A percentile compares a stretch with the other conserved stretches of the same genome.
Evolutionary conservation across 2,888 invertebrate species (phyloP).

Genomic region (Exephanes ischioxanthus): DNA sequence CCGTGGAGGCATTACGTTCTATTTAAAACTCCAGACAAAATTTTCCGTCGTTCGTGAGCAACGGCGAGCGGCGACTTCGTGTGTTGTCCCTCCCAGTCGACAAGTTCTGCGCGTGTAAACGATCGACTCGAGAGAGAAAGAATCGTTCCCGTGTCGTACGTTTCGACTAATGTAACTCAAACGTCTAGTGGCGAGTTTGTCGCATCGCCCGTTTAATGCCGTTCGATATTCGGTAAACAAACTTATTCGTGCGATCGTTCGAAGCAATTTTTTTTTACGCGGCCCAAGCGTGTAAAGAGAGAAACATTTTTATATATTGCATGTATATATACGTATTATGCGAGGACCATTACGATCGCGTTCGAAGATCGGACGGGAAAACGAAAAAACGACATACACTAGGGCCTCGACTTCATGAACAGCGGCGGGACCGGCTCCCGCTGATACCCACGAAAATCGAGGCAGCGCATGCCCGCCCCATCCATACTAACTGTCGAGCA

Average conservation of each 20-base stretch:
- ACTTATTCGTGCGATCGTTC: conserved; percentile 33
- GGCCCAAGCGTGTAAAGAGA: conserved; percentile 1
- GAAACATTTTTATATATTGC: not conserved
- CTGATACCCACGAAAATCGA: too few relatives aligned
- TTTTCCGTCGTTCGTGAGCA: conserved; percentile 39
- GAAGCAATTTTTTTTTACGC: conserved; percentile 36
- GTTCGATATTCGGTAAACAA: conserved; percentile 42
- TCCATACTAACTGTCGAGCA: too few relatives aligned
- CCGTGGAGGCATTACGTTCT: conserved; percentile 50
- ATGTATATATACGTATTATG: not conserved
- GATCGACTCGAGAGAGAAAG: not conserved
- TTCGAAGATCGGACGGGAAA: conserved; percentile 18
- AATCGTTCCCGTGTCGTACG: conserved; percentile 24
- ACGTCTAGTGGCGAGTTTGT: conserved; percentile 14
- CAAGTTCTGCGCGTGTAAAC: conserved; percentile 4
- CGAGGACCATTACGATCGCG: conserved; percentile 2
- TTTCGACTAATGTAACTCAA: conserved; percentile 13
- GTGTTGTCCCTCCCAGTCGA: conserved; percentile 7
- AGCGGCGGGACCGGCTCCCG: too few relatives aligned
- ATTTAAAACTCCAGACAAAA: conserved; percentile 55
- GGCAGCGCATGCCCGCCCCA: too few relatives aligned
- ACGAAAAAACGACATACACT: not conserved
- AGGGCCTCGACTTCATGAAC: too few relatives aligned
- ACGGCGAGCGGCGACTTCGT: not conserved
- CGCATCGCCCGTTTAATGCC: conserved; percentile 30